Conservation (phyloP, 2,797 vertebrate species). For the Melanotaenia nigrans region DNA sequence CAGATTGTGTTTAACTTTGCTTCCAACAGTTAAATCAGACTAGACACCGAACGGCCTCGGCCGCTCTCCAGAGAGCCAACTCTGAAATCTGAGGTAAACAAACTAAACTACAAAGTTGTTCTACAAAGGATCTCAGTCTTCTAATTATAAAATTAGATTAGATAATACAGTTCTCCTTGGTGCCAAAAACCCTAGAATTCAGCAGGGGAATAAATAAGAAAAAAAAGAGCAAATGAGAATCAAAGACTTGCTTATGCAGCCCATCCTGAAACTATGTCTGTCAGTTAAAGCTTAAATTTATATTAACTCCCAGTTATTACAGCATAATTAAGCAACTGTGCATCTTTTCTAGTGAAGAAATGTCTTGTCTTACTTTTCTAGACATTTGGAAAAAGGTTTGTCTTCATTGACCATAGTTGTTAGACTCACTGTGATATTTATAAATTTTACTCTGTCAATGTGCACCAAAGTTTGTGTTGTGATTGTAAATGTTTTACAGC, state of each 20-base stretch:
- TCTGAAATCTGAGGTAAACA: slow-evolving; percentile 39
- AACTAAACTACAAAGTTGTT: slow-evolving; percentile 21
- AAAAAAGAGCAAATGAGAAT: too few species aligned
- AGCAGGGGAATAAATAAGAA: background rate
- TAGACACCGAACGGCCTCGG: slow-evolving; percentile 8
- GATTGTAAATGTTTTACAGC: background rate
- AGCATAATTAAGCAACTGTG: background rate
- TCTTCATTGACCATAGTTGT: background rate
- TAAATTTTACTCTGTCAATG: background rate
- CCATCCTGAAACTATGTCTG: background rate
- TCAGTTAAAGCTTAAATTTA: background rate
- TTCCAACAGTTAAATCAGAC: slow-evolving; percentile 12
- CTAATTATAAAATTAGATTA: background rate
- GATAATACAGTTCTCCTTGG: background rate
- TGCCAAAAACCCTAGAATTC: background rate
- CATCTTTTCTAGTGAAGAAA: background rate
- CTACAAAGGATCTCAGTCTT: background rate
- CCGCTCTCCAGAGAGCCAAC: slow-evolving; percentile 23
- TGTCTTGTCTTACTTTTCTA: background rate
- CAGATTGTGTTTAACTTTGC: slow-evolving; percentile 6
- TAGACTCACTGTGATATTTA: background rate
- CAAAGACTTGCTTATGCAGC: too few species aligned
- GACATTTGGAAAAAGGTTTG: background rate
- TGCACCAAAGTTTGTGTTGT: slow-evolving; percentile 9
- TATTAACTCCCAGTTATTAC: background rate